phyloP scores from a whole-genome alignment of 1,140 invertebrate genomes.

The Augochlora pura region DNA sequence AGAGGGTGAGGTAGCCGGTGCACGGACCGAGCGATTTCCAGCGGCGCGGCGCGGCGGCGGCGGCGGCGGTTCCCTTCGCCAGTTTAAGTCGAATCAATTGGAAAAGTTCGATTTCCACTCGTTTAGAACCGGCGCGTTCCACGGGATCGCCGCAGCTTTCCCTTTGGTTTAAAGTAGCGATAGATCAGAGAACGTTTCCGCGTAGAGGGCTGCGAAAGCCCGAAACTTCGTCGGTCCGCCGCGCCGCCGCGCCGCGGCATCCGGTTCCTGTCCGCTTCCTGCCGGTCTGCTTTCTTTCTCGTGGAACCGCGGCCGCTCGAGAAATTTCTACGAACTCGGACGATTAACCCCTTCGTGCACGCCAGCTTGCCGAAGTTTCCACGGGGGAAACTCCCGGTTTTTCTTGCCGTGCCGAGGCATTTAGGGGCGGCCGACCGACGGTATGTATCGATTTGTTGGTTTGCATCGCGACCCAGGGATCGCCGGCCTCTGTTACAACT shows the following conservation, averaged over 20 bases:
- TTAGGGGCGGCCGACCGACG: background rate
- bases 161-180: conserved; percentile 63
- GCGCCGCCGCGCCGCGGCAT: conserved; percentile 15
- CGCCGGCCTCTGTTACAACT: no score
- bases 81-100: conserved; percentile 70
- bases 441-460: background rate
- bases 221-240: conserved; percentile 51
- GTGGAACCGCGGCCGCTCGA: conserved; percentile 1
- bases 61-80: conserved; percentile 38
- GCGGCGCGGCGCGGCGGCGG: no score
- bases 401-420: background rate
- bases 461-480: no score
- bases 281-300: conserved; percentile 28
- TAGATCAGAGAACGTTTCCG: conserved; percentile 64
- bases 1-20: background rate
- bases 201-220: conserved; percentile 51
- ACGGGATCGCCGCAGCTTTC: conserved; percentile 51
- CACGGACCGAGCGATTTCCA: conserved; percentile 45
- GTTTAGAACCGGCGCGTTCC: conserved; percentile 60
- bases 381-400: background rate
- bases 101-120: conserved; percentile 69
- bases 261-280: conserved; percentile 41
- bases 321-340: conserved; percentile 36
- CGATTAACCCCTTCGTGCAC: conserved; percentile 38
- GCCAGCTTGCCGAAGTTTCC: conserved; percentile 14